Evolutionary conservation across 1,140 invertebrate species (phyloP), one percentile per base, ranked within the genome.

Genomic region (Globodera ellingtonae): DNA sequence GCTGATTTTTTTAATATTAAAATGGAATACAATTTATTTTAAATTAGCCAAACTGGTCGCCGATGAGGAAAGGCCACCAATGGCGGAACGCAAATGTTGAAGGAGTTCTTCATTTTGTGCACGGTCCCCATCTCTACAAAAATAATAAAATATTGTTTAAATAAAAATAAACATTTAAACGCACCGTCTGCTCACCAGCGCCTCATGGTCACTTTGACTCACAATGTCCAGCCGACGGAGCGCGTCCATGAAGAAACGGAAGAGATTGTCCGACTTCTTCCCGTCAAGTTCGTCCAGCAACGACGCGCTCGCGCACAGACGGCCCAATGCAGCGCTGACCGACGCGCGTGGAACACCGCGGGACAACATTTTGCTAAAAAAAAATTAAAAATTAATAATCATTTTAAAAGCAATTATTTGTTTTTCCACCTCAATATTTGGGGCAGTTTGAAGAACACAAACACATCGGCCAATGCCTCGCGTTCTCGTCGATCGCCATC

Each of bases 391-490:
- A 35, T 35, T 35, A 35, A 35, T 35, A 3, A 3, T 35, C 0
- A 9, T 59, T 59, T 59, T 59, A 59, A 13, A 13, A 62, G 18
- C 6, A 62, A 3, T 18, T 62, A 4, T 5, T 18, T 18, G 3
- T 18, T 15, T 1, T 62, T 0, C 13, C 10, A 62, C 56, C 56
- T 47, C 67, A 70, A 47, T 10, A 83, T 65, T 48, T 82, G 71
- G 4, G 81, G 81, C 52, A 82, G 6, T 75, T 83, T 82, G 47
- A 82, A 50, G 71, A 73, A 82, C 21, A 82, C 81, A 72, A 82
- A 82, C 15, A 83, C 73, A 10, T 82, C 81, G 0, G 81, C 81
- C 21, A 82, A 59, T 0, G 81, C 80, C 59, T 82, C 81, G 18
- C 81, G 70, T 24, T 82, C 80, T 10, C 80, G 72, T 24, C 81